Evolutionary conservation across 2,113 vertebrate genomes (phyloP).

Genomic region (Agapornis roseicollis): DNA sequence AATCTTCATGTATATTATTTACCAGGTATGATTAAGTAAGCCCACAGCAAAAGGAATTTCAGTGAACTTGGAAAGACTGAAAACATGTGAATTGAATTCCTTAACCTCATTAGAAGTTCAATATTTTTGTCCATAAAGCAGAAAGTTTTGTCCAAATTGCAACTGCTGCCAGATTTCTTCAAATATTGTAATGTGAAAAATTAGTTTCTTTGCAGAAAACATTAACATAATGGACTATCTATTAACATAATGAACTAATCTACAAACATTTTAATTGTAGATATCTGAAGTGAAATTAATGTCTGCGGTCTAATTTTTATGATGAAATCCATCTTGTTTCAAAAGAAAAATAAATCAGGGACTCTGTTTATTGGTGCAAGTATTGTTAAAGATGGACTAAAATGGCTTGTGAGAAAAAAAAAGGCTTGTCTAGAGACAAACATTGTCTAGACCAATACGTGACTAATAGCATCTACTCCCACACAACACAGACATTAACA

Average conservation of each 20-base stretch:
- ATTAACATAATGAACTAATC: not conserved
- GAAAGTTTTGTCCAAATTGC: not conserved
- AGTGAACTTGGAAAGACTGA: not conserved
- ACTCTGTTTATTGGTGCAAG: not conserved
- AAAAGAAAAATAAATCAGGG: not conserved
- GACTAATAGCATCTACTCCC: not conserved
- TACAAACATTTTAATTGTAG: not conserved
- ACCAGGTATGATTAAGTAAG: not conserved
- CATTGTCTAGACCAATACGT: accelerated
- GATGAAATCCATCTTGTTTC: not conserved
- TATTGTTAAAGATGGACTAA: not conserved
- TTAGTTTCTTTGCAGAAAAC: not conserved
- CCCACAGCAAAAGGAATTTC: not conserved
- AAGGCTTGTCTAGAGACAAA: not conserved
- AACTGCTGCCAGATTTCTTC: not conserved
- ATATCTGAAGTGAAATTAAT: not conserved
- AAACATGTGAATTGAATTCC: not conserved
- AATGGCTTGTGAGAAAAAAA: not conserved
- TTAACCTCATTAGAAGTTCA: not conserved
- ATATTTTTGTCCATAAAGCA: not conserved
- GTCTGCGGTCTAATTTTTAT: not conserved
- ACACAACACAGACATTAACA: accelerated
- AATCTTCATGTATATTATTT: not conserved
- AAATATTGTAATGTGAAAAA: not conserved
- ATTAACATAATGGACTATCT: not conserved